Base-by-base conservation (phyloP, 1,140 invertebrate species). In the Penaeus chinensis region DNA sequence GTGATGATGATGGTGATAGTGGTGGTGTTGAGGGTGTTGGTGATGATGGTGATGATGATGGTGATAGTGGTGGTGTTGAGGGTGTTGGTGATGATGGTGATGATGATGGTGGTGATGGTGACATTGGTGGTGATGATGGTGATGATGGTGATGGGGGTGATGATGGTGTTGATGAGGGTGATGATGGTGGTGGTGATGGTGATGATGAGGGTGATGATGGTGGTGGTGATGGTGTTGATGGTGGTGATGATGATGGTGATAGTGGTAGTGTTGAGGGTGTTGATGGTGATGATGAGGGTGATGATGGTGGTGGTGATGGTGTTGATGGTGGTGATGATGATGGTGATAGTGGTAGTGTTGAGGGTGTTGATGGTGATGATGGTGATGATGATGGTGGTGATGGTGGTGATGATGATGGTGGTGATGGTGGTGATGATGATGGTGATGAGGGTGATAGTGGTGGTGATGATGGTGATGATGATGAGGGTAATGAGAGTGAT, bases 161-260 rank as follows among this genome's bases (percentile, higher is more conserved):
- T 66, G 65, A 66, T 66, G 24, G 91, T 88, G 27, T 3, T 32
- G 24, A 10, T 5, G 24, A 27, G 3, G 69, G 24, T 32, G 24
- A 11, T 69, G 32, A 24, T 11, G 11, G 13, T 27, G 32, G 4
- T 42, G 37, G 4, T 2, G 37, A 0, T 42, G 37, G 4, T 42
- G 37, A 42, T 42, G 37, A 3, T 42, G 37, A 5, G 1, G 37
- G 4, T 42, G 4, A 42, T 42, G 37, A 42, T 42, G 37, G 37
- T 42, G 37, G 4, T 42, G 37, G 4, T 42, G 37, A 3, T 42
- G 37, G 37, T 42, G 37, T 2, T 42, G 37, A 8, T 2, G 37
- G 7, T 42, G 37, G 4, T 42, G 2, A 8, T 42, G 37, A 3
- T 42, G 37, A 42, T 32, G 32, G 2, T 32, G 2, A 2, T 32